These are phyloP conservation scores for Pseudomyrmex cubaensis DNA, from an alignment of 1,140 invertebrate genomes.

Conservation along the genomic window DNA sequence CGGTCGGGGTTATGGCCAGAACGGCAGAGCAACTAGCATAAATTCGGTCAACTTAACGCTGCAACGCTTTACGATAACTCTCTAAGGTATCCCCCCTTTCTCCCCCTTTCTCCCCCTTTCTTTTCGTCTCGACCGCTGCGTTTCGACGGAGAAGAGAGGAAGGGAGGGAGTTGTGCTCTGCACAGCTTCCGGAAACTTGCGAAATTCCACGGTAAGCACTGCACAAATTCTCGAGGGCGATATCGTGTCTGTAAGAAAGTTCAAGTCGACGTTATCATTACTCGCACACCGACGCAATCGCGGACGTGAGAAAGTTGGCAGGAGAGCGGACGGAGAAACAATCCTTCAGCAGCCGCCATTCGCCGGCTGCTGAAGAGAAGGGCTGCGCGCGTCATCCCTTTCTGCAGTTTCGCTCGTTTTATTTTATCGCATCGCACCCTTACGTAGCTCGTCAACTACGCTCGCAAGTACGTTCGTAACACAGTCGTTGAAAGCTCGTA, in stretches of 20 bases:
- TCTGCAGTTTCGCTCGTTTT: not conserved
- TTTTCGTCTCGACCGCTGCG: not conserved
- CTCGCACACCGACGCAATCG: constrained; percentile 44
- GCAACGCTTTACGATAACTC: constrained; percentile 67
- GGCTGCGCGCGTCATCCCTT: not conserved
- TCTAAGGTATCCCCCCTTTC: constrained; percentile 23
- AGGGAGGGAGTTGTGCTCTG: not conserved
- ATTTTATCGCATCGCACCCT: not conserved
- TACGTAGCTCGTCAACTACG: not conserved
- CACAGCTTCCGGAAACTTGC: constrained; percentile 53
- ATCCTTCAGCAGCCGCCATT: constrained; percentile 32
- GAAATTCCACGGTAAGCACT: constrained; percentile 59
- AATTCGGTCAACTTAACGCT: constrained; percentile 70
- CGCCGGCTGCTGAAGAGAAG: not conserved
- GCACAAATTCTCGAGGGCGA: constrained; percentile 61
- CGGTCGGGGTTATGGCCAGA: constrained; percentile 27
- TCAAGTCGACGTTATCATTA: constrained; percentile 63
- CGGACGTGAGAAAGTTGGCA: constrained; percentile 26
- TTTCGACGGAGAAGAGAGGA: not conserved
- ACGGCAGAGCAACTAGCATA: constrained; percentile 53
- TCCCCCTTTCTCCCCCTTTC: not conserved
- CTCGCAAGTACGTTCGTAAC: not conserved
- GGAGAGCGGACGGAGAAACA: constrained; percentile 10
- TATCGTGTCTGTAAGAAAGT: constrained; percentile 58
- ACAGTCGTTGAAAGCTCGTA: not conserved